phyloP scores from a whole-genome alignment of 1,140 invertebrate genomes.

The Bombus confusus region DNA sequence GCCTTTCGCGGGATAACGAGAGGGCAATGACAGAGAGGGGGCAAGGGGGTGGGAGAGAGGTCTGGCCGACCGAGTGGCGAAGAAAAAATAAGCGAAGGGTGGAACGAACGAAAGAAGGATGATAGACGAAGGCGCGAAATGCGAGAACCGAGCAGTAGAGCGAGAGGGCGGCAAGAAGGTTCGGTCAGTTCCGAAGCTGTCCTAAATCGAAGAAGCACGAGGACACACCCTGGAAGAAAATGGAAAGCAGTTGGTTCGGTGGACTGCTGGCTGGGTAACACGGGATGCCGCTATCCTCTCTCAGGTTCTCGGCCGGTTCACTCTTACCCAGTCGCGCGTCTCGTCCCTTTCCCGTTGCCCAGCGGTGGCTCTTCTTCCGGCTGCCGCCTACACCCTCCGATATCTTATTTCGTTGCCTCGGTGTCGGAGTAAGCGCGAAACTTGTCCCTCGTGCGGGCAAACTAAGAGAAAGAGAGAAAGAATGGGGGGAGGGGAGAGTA shows the following conservation, averaged over 20 bases:
- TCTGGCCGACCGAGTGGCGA: neutral
- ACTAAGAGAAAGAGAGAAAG: neutral
- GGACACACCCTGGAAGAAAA: slow-evolving; percentile 79
- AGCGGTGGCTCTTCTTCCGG: slow-evolving; percentile 13
- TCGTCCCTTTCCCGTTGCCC: slow-evolving; percentile 40
- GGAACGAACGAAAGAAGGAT: slow-evolving; percentile 25
- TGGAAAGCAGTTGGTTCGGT: slow-evolving; percentile 65
- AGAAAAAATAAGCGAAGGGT: neutral
- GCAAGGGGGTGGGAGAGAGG: slow-evolving; percentile 13
- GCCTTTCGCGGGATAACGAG: slow-evolving; percentile 55
- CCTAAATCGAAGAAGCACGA: slow-evolving; percentile 80
- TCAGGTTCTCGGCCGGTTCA: slow-evolving; percentile 1
- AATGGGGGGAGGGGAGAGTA: too few relatives aligned
- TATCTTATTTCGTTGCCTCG: slow-evolving; percentile 78
- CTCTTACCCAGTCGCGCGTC: neutral
- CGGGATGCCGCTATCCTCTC: slow-evolving; percentile 40
- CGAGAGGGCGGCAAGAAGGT: neutral
- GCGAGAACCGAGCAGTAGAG: slow-evolving; percentile 14
- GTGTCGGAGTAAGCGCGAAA: slow-evolving; percentile 35
- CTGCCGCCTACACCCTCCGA: slow-evolving; percentile 61
- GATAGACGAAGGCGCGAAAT: neutral
- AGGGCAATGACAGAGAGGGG: slow-evolving; percentile 48
- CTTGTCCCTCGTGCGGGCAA: neutral
- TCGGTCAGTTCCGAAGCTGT: slow-evolving; percentile 74
- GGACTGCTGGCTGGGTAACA: slow-evolving; percentile 48